A percentile compares a stretch with the other conserved stretches of the same genome.
These are phyloP conservation scores for Leuciscus idus DNA, from an alignment of 2,113 vertebrate genomes.

Conservation along the genomic window DNA sequence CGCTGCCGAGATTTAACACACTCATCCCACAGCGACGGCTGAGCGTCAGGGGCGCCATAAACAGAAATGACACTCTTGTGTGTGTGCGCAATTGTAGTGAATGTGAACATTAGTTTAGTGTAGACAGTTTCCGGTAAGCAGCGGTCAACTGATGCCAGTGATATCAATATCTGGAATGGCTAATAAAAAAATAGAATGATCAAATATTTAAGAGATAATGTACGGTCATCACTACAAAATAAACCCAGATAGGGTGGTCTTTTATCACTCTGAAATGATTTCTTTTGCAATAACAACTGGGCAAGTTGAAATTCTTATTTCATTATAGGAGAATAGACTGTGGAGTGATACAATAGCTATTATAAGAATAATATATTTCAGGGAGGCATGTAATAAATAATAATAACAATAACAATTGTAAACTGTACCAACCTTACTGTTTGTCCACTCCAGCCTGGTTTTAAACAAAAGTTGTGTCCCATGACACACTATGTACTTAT, in stretches of 20 bases:
- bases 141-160: neutral
- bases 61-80: neutral
- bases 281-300: too few species aligned
- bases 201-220: neutral
- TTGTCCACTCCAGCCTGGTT: too few species aligned
- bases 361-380: too few species aligned
- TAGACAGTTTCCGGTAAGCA: neutral
- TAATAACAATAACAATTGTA: too few species aligned
- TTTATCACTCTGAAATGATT: too few species aligned
- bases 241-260: neutral
- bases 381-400: too few species aligned
- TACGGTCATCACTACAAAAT: neutral
- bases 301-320: too few species aligned
- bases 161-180: neutral
- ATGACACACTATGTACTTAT: too few species aligned
- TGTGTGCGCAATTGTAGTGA: neutral
- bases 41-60: neutral
- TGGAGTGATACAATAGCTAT: too few species aligned
- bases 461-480: too few species aligned
- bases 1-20: constrained; percentile 12
- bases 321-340: too few species aligned
- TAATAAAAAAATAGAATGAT: neutral
- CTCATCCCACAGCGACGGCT: constrained; percentile 6
- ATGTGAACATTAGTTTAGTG: neutral
- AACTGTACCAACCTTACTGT: too few species aligned